Percentiles rank a stretch among this genome's conserved stretches.
Evolutionary conservation across 2,888 invertebrate species (phyloP).

Genomic region (Lucinisca nassula): DNA sequence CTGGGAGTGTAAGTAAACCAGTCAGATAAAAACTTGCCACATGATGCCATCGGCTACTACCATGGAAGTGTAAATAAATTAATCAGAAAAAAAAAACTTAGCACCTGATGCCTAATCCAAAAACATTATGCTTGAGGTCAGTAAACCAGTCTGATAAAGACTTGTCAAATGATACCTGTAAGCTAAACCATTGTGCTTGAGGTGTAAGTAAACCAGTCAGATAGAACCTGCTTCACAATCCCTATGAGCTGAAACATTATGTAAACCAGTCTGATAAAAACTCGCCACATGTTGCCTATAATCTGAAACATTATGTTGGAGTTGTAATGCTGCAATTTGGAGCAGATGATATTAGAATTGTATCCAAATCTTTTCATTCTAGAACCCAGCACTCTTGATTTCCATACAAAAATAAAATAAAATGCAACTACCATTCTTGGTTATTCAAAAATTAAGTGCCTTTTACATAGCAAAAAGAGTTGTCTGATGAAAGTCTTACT

Average conservation of each 20-base stretch:
- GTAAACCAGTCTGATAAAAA: constrained; percentile 88
- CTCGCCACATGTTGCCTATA: constrained; percentile 89
- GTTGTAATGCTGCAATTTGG: too few relatives aligned
- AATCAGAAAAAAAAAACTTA: constrained; percentile 88
- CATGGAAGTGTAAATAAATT: constrained; percentile 92
- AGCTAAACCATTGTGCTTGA: constrained; percentile 94
- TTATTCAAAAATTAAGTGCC: too few relatives aligned
- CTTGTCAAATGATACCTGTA: constrained; percentile 89
- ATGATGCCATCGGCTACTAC: constrained; percentile 92
- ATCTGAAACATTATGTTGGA: constrained; percentile 94
- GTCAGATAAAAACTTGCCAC: constrained; percentile 88
- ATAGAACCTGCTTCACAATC: constrained; percentile 88
- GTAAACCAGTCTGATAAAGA: constrained; percentile 88
- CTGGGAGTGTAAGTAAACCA: constrained; percentile 91
- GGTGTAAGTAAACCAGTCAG: constrained; percentile 89
- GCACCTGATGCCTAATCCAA: constrained; percentile 90
- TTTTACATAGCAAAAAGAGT: too few relatives aligned
- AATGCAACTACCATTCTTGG: too few relatives aligned
- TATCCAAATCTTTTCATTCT: too few relatives aligned
- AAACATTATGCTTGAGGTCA: constrained; percentile 94
- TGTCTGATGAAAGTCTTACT: too few relatives aligned
- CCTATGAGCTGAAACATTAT: constrained; percentile 92
- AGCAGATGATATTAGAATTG: too few relatives aligned
- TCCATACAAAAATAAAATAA: too few relatives aligned
- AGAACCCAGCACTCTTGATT: too few relatives aligned